Percentiles rank a stretch among this genome's conserved stretches.
Conservation (phyloP, 2,888 invertebrate genomes). For the Thera britannica region DNA sequence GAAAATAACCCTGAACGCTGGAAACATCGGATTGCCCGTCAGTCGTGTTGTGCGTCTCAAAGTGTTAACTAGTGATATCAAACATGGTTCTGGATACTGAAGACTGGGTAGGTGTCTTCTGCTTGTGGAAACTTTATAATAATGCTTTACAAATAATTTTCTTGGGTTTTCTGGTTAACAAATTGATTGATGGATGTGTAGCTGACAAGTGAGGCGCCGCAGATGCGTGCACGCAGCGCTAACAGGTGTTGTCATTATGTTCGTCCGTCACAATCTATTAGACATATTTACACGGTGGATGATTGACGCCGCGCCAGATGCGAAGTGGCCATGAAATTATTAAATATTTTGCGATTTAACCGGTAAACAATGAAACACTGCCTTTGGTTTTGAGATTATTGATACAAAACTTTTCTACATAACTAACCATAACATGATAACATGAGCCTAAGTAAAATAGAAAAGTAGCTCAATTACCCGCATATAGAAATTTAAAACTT, state of each 20-base stretch:
- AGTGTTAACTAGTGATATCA: conserved; percentile 82
- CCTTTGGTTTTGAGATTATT: no score
- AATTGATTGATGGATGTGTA: conserved; percentile 42
- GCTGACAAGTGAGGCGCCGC: conserved; percentile 35
- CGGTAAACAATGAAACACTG: background rate
- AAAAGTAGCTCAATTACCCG: no score
- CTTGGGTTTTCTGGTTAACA: conserved; percentile 36
- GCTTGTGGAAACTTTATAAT: conserved; percentile 33
- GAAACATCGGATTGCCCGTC: conserved; percentile 71
- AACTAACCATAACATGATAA: no score
- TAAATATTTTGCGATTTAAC: conserved; percentile 22
- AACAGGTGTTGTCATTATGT: conserved; percentile 60
- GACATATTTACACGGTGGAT: conserved; percentile 45
- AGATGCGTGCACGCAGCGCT: conserved; percentile 53
- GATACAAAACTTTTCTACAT: no score
- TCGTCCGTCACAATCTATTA: conserved; percentile 45
- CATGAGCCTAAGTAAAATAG: no score
- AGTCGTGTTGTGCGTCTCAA: conserved; percentile 85
- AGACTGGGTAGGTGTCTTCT: conserved; percentile 79
- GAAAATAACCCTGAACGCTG: conserved; percentile 84
- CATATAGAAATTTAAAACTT: no score
- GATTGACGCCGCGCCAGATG: conserved; percentile 49
- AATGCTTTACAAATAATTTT: conserved; percentile 31
- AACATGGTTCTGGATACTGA: conserved; percentile 82
- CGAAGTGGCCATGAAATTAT: conserved; percentile 45